These are phyloP conservation scores for Notolepis coatsorum DNA, from an alignment of 2,797 vertebrate genomes.

Conservation along the genomic window DNA sequence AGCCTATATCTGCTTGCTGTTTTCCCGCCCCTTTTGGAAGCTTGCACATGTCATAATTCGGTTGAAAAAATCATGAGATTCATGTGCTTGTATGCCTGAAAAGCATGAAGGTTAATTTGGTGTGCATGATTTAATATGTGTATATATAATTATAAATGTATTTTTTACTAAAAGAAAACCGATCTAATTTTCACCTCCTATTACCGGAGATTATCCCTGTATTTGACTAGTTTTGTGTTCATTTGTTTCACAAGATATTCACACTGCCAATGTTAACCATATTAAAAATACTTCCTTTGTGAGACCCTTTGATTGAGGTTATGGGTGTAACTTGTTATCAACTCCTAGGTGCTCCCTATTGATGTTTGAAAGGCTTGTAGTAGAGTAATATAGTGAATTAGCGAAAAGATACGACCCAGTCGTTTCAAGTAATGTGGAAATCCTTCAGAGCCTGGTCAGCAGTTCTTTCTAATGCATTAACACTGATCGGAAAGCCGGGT, in stretches of 20 bases:
- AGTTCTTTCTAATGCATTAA: conserved; percentile 26
- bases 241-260: not conserved
- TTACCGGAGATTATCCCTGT: no score
- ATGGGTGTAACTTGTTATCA: no score
- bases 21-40: conserved; percentile 72
- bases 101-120: conserved; percentile 37
- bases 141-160: conserved; percentile 25
- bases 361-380: no score
- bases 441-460: conserved; percentile 23
- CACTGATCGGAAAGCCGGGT: conserved; percentile 16
- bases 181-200: no score
- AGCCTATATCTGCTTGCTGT: conserved; percentile 48
- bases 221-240: conserved; percentile 42
- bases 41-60: conserved; percentile 61
- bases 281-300: no score
- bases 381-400: no score
- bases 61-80: conserved; percentile 36
- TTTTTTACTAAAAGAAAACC: no score
- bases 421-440: conserved; percentile 41
- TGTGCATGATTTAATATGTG: conserved; percentile 40
- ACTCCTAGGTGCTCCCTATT: no score
- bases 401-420: no score
- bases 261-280: no score
- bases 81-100: conserved; percentile 28
- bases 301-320: no score